These are phyloP conservation scores for Craniophora ligustri DNA, from an alignment of 2,888 invertebrate genomes.

Conservation along the genomic window DNA sequence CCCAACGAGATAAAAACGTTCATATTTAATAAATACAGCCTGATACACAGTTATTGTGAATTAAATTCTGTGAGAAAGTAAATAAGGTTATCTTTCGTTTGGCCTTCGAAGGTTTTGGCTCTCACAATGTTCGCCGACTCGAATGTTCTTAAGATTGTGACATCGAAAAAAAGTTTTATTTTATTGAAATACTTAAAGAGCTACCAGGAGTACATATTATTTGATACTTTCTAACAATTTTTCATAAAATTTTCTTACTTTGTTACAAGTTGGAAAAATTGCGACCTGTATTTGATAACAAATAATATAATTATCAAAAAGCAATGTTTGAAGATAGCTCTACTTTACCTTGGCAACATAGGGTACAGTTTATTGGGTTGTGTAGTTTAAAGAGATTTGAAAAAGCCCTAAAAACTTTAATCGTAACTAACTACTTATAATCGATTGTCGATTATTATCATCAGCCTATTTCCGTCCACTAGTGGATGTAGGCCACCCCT, in stretches of 20 bases:
- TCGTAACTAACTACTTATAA: too few species aligned
- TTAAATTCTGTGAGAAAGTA: constrained; percentile 1
- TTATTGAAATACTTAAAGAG: constrained; percentile 42
- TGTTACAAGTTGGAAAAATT: background rate
- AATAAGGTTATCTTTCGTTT: constrained; percentile 20
- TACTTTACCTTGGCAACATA: too few species aligned
- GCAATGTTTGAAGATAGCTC: too few species aligned
- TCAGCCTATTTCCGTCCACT: too few species aligned
- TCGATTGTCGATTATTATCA: too few species aligned
- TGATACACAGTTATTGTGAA: constrained; percentile 7
- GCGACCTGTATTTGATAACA: too few species aligned
- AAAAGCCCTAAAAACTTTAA: too few species aligned
- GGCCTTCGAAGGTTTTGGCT: background rate
- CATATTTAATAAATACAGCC: constrained; percentile 40
- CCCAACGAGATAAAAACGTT: constrained; percentile 37
- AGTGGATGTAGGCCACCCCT: too few species aligned
- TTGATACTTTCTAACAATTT: constrained; percentile 5
- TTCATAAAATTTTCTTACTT: background rate
- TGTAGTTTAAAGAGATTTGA: too few species aligned
- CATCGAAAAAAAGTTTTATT: constrained; percentile 36
- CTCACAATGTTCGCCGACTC: constrained; percentile 12
- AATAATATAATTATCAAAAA: too few species aligned
- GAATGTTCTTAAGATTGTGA: constrained; percentile 20
- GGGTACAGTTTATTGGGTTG: too few species aligned
- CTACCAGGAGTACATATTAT: constrained; percentile 23